Evolutionary conservation across 2,797 vertebrate species (phyloP).

Genomic region (Eptatretus atami): DNA sequence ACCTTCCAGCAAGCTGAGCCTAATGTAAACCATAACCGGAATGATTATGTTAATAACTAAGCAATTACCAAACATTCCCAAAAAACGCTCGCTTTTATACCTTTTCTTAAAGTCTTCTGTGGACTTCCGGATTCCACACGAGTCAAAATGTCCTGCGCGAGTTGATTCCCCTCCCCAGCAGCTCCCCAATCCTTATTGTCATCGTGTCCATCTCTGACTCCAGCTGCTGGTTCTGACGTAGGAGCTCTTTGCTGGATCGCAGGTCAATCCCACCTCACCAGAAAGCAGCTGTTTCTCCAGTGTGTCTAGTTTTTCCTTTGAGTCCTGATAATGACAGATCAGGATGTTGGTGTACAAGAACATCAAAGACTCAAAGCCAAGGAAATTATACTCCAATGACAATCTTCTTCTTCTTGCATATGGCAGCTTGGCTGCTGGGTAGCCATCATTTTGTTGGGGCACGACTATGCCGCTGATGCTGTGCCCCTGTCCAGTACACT

Average conservation of each 20-base stretch:
- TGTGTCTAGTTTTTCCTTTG: slow-evolving; percentile 34
- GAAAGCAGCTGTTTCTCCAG: slow-evolving; percentile 32
- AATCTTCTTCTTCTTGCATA: no score
- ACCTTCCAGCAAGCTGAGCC: slow-evolving; percentile 39
- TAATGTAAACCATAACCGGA: slow-evolving; percentile 11
- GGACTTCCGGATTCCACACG: slow-evolving; percentile 27
- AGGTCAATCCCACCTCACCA: slow-evolving; percentile 26
- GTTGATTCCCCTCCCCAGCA: slow-evolving; percentile 24
- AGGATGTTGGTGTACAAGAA: no score
- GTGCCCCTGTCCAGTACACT: no score
- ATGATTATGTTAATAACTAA: no score
- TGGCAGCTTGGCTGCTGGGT: no score
- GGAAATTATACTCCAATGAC: no score
- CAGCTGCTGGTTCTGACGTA: slow-evolving; percentile 32
- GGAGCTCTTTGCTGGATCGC: slow-evolving; percentile 25
- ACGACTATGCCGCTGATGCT: no score
- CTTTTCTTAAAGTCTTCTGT: slow-evolving; percentile 31
- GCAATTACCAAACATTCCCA: no score
- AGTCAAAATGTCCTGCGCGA: slow-evolving; percentile 35
- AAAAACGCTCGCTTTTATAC: slow-evolving; percentile 13
- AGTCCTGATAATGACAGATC: slow-evolving; percentile 19
- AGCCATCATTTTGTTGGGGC: no score
- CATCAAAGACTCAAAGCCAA: no score
- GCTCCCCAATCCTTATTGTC: slow-evolving; percentile 36
- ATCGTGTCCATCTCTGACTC: slow-evolving; percentile 31